These are phyloP conservation scores for Staurois parvus DNA, from an alignment of 2,797 vertebrate species.

Conservation along the genomic window DNA sequence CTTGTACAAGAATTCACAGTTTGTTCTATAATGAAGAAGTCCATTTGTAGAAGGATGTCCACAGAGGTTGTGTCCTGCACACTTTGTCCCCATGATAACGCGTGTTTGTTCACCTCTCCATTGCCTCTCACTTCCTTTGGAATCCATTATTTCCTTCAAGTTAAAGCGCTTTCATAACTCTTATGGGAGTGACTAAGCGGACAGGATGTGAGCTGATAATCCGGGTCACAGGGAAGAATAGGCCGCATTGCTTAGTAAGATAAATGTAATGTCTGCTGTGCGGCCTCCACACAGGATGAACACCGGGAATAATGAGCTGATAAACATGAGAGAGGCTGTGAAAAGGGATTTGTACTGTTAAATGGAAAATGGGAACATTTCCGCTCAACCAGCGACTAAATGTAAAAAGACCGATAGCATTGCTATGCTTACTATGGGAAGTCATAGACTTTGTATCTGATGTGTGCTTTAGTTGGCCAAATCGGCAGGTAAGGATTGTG, in stretches of 20 bases:
- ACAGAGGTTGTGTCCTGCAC: conserved; percentile 24
- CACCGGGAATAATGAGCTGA: conserved; percentile 3
- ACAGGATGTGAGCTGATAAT: conserved; percentile 52
- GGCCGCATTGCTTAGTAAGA: not conserved
- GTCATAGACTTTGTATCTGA: no score
- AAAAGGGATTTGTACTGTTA: not conserved
- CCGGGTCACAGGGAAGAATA: conserved; percentile 31
- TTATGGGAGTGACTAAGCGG: conserved; percentile 41
- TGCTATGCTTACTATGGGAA: no score
- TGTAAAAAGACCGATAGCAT: no score
- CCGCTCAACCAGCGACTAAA: no score
- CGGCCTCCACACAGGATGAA: not conserved
- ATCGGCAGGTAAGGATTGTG: no score
- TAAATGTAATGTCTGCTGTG: conserved; percentile 9
- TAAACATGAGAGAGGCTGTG: not conserved
- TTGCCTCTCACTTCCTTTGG: conserved; percentile 40
- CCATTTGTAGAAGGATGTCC: conserved; percentile 4
- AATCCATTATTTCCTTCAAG: conserved; percentile 45
- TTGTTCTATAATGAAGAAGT: not conserved
- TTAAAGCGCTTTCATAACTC: conserved; percentile 13
- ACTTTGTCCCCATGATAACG: conserved; percentile 35
- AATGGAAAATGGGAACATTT: not conserved
- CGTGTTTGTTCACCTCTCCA: conserved; percentile 38
- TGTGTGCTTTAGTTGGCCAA: no score
- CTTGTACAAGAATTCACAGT: not conserved